phyloP scores from a whole-genome alignment of 2,797 vertebrate species.

The Octomys mimax region DNA sequence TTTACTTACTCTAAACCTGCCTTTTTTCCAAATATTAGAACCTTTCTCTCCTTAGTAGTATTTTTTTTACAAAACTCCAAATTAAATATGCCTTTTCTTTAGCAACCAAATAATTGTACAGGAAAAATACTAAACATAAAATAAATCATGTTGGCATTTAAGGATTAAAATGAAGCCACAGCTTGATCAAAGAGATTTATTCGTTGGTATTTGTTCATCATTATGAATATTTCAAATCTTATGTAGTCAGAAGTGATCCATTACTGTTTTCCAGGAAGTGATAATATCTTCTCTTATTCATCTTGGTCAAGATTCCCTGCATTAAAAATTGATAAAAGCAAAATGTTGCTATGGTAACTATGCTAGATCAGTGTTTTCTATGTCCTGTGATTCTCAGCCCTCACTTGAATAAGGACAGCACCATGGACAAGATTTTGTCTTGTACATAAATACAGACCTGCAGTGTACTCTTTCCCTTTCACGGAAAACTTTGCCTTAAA shows the following conservation, averaged over 20 bases:
- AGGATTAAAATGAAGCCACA: constrained; percentile 69
- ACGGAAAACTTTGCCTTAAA: constrained; percentile 33
- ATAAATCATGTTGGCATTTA: constrained; percentile 70
- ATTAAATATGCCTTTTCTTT: constrained; percentile 65
- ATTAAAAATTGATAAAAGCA: constrained; percentile 66
- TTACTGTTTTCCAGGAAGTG: constrained; percentile 62
- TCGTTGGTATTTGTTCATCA: constrained; percentile 68
- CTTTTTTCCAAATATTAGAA: constrained; percentile 60
- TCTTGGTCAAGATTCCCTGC: constrained; percentile 63
- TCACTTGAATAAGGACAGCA: background rate
- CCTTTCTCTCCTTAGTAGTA: constrained; percentile 46
- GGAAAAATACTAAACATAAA: constrained; percentile 46
- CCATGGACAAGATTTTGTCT: background rate
- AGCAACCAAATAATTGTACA: constrained; percentile 56
- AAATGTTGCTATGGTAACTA: constrained; percentile 56
- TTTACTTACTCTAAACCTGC: constrained; percentile 51
- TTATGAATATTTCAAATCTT: constrained; percentile 69
- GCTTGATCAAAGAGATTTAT: constrained; percentile 73
- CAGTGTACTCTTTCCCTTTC: background rate
- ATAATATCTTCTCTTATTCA: constrained; percentile 57
- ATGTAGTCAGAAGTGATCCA: constrained; percentile 71
- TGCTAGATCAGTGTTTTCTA: constrained; percentile 31
- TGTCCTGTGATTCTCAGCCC: background rate
- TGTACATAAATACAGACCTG: background rate
- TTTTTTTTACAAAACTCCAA: constrained; percentile 46